Percentiles rank a stretch among this genome's conserved stretches.
Evolutionary conservation across 2,797 vertebrate species (phyloP).

Genomic region (Cynopterus sphinx): DNA sequence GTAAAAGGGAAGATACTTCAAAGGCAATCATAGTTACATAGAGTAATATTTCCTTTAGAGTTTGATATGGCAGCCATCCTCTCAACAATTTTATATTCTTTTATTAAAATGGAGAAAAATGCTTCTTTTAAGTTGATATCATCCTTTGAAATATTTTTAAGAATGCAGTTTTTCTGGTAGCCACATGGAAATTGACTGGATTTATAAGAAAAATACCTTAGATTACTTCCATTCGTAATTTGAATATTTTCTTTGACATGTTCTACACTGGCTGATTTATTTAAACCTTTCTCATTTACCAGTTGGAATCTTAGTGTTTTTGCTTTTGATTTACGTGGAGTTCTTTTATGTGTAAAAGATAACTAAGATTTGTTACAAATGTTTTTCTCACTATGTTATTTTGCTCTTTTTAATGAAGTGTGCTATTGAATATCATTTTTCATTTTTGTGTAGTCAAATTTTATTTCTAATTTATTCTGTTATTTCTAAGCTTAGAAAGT

Average conservation of each 20-base stretch:
- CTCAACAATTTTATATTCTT: neutral
- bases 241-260: neutral
- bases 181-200: neutral
- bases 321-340: neutral
- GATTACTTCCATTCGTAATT: neutral
- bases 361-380: neutral
- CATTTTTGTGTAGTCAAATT: neutral
- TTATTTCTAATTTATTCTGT: neutral
- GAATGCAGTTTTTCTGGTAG: neutral
- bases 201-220: neutral
- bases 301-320: slow-evolving; percentile 1
- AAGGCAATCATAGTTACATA: neutral
- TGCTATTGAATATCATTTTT: neutral
- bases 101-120: neutral
- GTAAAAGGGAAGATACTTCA: neutral
- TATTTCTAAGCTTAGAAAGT: neutral
- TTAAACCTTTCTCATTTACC: neutral
- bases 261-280: neutral
- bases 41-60: neutral
- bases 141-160: neutral
- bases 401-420: neutral
- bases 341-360: neutral
- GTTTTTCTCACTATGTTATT: neutral
- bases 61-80: neutral
- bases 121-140: neutral